phyloP scores from a whole-genome alignment of 1,140 invertebrate species.

The Papilio polytes region DNA sequence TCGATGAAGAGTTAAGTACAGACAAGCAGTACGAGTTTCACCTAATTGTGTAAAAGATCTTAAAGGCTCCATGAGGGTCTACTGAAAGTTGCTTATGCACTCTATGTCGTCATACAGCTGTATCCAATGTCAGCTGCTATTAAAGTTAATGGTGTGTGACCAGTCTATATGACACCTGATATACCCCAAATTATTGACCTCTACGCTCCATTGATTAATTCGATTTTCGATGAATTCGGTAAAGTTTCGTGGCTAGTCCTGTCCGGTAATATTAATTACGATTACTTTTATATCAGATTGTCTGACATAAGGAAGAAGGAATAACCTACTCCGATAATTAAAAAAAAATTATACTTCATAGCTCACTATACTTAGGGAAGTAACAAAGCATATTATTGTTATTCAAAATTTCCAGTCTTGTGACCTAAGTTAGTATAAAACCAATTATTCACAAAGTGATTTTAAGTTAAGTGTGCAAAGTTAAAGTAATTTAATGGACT shows the following conservation, averaged over 20 bases:
- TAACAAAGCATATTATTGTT: no score
- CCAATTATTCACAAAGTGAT: no score
- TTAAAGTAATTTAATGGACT: no score
- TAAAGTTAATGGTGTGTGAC: conserved; percentile 30
- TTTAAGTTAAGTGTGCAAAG: no score
- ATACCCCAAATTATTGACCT: neutral
- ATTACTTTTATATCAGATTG: no score
- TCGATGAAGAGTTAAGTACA: no score
- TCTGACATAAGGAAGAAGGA: no score
- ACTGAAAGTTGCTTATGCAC: neutral
- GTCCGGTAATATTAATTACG: neutral
- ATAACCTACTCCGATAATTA: no score
- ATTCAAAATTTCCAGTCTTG: no score
- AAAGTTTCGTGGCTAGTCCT: neutral
- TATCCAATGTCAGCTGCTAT: conserved; percentile 1
- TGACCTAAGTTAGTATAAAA: no score
- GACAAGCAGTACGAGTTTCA: neutral
- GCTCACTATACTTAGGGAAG: no score
- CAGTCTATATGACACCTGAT: conserved; percentile 22
- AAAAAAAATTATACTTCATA: no score
- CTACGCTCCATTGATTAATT: conserved; percentile 4
- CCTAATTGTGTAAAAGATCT: neutral
- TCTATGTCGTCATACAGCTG: conserved; percentile 10
- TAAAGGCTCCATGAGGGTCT: neutral
- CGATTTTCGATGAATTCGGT: neutral